These are phyloP conservation scores for Calliopum simillimum DNA, from an alignment of 2,888 invertebrate species.

Conservation along the genomic window DNA sequence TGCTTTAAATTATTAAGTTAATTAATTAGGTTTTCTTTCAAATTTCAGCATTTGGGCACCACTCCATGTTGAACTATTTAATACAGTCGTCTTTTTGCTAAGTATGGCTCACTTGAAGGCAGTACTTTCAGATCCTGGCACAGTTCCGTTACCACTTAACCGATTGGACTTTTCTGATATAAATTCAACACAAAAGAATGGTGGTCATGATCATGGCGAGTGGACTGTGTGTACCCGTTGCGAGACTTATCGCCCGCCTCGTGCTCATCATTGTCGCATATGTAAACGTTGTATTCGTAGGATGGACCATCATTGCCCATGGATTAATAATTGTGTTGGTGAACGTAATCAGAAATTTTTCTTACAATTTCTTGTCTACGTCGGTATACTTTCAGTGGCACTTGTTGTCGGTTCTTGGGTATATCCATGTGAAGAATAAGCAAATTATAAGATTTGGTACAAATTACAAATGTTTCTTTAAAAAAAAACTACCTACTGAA, in stretches of 20 bases:
- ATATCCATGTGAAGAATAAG: constrained; percentile 76
- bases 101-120: constrained; percentile 83
- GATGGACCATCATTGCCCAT: constrained; percentile 79
- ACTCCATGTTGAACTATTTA: constrained; percentile 82
- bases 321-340: constrained; percentile 95
- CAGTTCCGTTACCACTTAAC: constrained; percentile 80
- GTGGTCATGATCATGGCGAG: constrained; percentile 71
- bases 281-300: constrained; percentile 81
- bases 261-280: constrained; percentile 89
- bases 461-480: too few species aligned
- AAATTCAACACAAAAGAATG: constrained; percentile 71
- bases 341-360: constrained; percentile 94
- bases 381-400: constrained; percentile 75
- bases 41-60: constrained; percentile 82
- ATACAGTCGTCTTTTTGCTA: constrained; percentile 80
- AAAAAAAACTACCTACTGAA: too few species aligned
- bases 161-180: constrained; percentile 85
- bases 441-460: too few species aligned
- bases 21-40: constrained; percentile 38
- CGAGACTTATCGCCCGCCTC: constrained; percentile 84
- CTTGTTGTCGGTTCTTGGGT: constrained; percentile 81
- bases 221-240: constrained; percentile 73
- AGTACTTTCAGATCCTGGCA: constrained; percentile 88
- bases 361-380: constrained; percentile 87
- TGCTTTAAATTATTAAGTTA: too few species aligned